Conservation (phyloP, 2,113 vertebrate species). For the Corythornis madagascariensis region DNA sequence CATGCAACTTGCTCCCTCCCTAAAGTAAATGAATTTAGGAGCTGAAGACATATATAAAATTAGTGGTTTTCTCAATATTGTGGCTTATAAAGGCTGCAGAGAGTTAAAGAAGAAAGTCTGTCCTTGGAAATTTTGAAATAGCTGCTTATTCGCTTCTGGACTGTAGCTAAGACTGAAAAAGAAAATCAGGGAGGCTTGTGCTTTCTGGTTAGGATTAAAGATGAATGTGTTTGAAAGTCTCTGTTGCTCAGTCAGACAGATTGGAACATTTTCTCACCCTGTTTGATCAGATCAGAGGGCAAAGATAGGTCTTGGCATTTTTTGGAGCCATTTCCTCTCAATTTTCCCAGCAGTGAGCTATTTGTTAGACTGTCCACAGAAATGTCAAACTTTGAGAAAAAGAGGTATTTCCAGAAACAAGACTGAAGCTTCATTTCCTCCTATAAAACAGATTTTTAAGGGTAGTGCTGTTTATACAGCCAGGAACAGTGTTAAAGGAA, state of each 20-base stretch:
- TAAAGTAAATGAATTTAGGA: background rate
- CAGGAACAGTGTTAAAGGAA: background rate
- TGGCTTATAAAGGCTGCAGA: background rate
- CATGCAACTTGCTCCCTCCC: background rate
- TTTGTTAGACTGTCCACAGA: background rate
- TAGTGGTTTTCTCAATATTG: background rate
- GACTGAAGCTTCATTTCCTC: background rate
- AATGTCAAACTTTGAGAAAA: background rate
- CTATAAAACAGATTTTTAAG: background rate
- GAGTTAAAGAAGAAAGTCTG: background rate
- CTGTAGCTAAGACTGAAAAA: background rate
- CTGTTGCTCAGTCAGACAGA: background rate
- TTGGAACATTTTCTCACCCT: background rate
- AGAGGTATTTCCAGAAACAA: background rate
- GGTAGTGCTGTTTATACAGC: background rate
- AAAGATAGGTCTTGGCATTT: background rate
- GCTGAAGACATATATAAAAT: background rate
- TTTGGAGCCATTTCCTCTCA: background rate
- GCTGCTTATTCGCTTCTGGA: background rate
- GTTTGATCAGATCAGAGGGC: background rate
- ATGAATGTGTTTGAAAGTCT: background rate
- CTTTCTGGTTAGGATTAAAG: background rate
- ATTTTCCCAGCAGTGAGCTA: background rate
- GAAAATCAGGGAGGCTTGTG: background rate
- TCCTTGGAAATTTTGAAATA: background rate